Base-by-base conservation (phyloP, 2,888 invertebrate genomes). In the Chromoteleia sp. region DNA sequence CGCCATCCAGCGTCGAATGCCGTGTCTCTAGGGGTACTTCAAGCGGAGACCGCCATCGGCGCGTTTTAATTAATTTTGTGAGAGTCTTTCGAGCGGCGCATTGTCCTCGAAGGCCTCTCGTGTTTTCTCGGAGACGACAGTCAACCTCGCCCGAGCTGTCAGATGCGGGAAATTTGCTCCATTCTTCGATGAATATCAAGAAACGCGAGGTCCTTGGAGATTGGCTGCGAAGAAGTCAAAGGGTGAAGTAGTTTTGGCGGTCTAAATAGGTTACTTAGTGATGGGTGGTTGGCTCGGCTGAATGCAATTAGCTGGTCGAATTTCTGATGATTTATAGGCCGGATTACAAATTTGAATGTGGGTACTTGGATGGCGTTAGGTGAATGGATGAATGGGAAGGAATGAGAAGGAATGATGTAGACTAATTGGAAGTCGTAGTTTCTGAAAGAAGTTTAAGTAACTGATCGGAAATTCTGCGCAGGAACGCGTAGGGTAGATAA, bases 51-150 rank as follows among this genome's bases (percentile, higher is more conserved):
- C 52, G 48, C 58, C 56, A 48, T 8, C 41, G 52, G 33, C 17
- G 43, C 30, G 59, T 33, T 68, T 76, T 76, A 76, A 68, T 76
- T 76, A 67, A 43, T 67, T 76, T 59, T 36, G 41, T 45, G 43
- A 36, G 33, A 48, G 36, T 21, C 73, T 52, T 61, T 63, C 61
- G 39, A 33, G 39, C 52, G 25, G 43, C 50, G 30, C 50, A 41
- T 63, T 54, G 73, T 56, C 54, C 73, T 43, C 43, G 33, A 65
- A 15, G 41, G 2, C 21, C 75, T 48, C 65, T 58, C 58, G 43
- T 19, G 30, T 50, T 48, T 65, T 74, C 48, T 48, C 56, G 63
- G 43, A 43, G 39, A 73, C 54, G 73, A 63, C 73, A 63, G 75
- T 48, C 39, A 56, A n/a, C n/a, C n/a, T n/a, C n/a, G n/a, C n/a